Conservation (phyloP, 2,888 invertebrate species). For the Meganola albula region DNA sequence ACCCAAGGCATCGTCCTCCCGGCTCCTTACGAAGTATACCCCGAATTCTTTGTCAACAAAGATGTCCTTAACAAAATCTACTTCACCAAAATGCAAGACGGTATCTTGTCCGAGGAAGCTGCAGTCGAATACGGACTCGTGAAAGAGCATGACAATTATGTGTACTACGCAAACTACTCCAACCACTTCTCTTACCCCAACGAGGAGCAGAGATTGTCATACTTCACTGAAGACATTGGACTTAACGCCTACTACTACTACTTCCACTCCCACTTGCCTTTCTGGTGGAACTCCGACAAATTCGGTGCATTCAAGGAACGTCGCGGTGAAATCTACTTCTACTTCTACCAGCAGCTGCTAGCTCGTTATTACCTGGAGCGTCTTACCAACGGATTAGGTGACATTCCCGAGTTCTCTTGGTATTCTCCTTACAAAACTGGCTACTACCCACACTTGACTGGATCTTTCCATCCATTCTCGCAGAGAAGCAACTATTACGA, state of each 20-base stretch:
- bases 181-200: conserved; percentile 69
- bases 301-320: conserved; percentile 69
- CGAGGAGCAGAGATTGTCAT: conserved; percentile 78
- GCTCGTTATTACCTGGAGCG: conserved; percentile 85
- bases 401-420: conserved; percentile 80
- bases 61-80: conserved; percentile 70
- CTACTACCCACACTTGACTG: conserved; percentile 40
- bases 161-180: conserved; percentile 79
- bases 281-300: conserved; percentile 78
- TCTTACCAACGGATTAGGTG: conserved; percentile 79
- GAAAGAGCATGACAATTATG: conserved; percentile 55
- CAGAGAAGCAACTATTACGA: conserved; percentile 79
- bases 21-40: conserved; percentile 82
- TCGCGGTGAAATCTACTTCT: conserved; percentile 82
- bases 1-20: conserved; percentile 78
- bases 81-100: conserved; percentile 58
- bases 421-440: conserved; percentile 75
- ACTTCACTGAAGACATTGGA: conserved; percentile 84
- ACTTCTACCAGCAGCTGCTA: conserved; percentile 81
- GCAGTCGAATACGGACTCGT: conserved; percentile 56
- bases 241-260: conserved; percentile 82
- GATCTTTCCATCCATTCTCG: conserved; percentile 65
- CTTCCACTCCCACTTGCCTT: conserved; percentile 79
- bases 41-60: conserved; percentile 80
- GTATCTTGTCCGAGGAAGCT: conserved; percentile 39